A percentile compares a stretch with the other conserved stretches of the same genome.
These are phyloP conservation scores for Gallirallus australis DNA, from an alignment of 2,797 vertebrate species.

Conservation along the genomic window DNA sequence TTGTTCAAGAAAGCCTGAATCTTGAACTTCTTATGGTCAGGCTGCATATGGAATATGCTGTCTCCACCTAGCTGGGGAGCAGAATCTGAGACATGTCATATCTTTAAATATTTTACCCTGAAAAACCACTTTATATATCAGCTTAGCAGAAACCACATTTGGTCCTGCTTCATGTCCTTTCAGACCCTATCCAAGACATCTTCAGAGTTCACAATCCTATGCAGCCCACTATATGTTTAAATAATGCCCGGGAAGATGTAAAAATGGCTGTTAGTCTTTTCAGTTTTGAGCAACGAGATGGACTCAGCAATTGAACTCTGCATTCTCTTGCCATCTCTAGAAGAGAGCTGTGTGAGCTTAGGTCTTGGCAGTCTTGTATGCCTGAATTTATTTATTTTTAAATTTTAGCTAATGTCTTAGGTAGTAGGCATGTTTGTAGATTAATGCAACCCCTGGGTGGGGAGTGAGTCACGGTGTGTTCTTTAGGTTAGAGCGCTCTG, in stretches of 20 bases:
- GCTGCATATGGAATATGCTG: background rate
- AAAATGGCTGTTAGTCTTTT: background rate
- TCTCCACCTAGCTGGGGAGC: background rate
- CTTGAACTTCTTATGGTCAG: background rate
- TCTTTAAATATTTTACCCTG: background rate
- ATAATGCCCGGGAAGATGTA: background rate
- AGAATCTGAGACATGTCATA: background rate
- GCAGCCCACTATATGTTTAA: background rate
- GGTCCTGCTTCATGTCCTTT: background rate
- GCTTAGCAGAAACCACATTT: background rate
- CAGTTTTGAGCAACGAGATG: background rate
- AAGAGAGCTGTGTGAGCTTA: background rate
- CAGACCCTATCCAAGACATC: background rate
- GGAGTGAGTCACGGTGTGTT: background rate
- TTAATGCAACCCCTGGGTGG: background rate
- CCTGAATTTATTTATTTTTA: background rate
- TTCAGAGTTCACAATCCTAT: background rate
- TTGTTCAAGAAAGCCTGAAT: background rate
- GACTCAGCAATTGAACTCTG: background rate
- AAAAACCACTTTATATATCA: background rate
- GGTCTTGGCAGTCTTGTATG: background rate
- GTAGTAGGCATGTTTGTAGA: background rate
- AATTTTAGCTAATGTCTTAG: background rate
- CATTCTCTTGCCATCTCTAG: background rate
- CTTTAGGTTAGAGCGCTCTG: background rate